phyloP scores from a whole-genome alignment of 1,140 invertebrate genomes.

The Leptinotarsa lineolata region DNA sequence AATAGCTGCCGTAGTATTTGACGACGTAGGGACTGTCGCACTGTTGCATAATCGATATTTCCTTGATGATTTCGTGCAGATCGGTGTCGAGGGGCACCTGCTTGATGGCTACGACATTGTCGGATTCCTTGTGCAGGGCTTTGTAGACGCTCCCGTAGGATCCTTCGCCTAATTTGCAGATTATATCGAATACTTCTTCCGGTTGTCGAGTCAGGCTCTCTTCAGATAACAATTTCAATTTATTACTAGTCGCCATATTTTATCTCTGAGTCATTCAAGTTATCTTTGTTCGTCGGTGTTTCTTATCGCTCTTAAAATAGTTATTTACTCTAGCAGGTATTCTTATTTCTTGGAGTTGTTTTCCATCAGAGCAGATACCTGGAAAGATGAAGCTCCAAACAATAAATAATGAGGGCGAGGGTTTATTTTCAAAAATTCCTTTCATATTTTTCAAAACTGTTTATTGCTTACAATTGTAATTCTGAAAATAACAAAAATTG shows the following conservation, averaged over 20 bases:
- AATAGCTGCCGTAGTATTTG: slow-evolving; percentile 99
- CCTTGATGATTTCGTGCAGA: slow-evolving; percentile 99
- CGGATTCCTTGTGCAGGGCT: slow-evolving; percentile 96
- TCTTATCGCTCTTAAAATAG: neutral
- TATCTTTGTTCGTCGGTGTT: neutral
- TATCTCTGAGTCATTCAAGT: neutral
- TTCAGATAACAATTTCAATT: slow-evolving; percentile 93
- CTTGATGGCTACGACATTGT: slow-evolving; percentile 97
- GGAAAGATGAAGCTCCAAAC: slow-evolving; percentile 30
- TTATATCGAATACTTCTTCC: slow-evolving; percentile 98
- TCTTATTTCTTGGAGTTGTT: neutral
- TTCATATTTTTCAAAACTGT: neutral
- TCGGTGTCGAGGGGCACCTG: slow-evolving; percentile 99
- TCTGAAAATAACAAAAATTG: no score
- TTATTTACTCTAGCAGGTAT: neutral
- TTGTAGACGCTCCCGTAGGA: slow-evolving; percentile 72
- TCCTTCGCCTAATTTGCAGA: slow-evolving; percentile 97
- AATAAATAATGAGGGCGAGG: slow-evolving; percentile 25
- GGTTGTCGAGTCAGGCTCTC: slow-evolving; percentile 93
- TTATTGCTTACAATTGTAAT: neutral
- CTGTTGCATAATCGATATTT: slow-evolving; percentile 99
- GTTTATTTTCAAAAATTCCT: slow-evolving; percentile 4
- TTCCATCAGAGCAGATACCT: slow-evolving; percentile 16
- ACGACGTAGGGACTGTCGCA: slow-evolving; percentile 98
- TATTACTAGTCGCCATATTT: slow-evolving; percentile 60